Conservation (phyloP, 1,140 invertebrate species). For the Aethina tumida region DNA sequence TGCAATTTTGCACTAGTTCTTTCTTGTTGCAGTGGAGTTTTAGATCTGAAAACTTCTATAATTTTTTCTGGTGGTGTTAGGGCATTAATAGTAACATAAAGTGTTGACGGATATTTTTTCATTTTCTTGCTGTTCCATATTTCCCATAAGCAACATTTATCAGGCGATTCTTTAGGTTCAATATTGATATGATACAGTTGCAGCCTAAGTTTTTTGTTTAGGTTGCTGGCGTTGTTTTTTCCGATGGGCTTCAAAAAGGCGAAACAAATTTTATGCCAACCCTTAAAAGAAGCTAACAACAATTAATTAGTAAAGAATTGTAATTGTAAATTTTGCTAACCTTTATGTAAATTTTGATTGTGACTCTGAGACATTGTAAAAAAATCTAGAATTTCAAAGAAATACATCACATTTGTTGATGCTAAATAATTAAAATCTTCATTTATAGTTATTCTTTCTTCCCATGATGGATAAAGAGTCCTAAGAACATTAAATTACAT, state of each 20-base stretch:
- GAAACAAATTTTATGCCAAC: slow-evolving; percentile 27
- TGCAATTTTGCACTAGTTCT: slow-evolving; percentile 6
- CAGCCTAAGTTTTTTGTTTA: slow-evolving; percentile 27
- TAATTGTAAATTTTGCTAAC: slow-evolving; percentile 8
- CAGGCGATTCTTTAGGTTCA: slow-evolving; percentile 5
- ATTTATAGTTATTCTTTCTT: slow-evolving; percentile 30
- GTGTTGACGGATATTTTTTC: slow-evolving; percentile 29
- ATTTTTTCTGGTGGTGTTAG: slow-evolving; percentile 15
- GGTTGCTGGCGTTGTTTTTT: slow-evolving; percentile 17
- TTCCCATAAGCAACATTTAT: slow-evolving; percentile 20
- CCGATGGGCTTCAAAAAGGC: slow-evolving; percentile 28
- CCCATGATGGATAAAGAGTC: slow-evolving; percentile 27
- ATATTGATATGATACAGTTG: slow-evolving; percentile 22
- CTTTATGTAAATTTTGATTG: slow-evolving; percentile 11
- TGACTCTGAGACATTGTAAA: slow-evolving; percentile 6
- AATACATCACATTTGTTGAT: slow-evolving; percentile 22
- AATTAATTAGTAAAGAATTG: slow-evolving; percentile 3
- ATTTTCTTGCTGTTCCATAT: slow-evolving; percentile 27
- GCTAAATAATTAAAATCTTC: slow-evolving; percentile 25
- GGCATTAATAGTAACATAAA: slow-evolving; percentile 25
- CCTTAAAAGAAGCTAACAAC: slow-evolving; percentile 16
- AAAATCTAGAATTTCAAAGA: slow-evolving; percentile 31
- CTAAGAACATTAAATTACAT: slow-evolving; percentile 19
- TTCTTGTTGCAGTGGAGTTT: slow-evolving; percentile 19
- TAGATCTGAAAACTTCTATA: slow-evolving; percentile 21